Base-by-base conservation (phyloP, 2,113 vertebrate genomes). In the Takifugu flavidus region DNA sequence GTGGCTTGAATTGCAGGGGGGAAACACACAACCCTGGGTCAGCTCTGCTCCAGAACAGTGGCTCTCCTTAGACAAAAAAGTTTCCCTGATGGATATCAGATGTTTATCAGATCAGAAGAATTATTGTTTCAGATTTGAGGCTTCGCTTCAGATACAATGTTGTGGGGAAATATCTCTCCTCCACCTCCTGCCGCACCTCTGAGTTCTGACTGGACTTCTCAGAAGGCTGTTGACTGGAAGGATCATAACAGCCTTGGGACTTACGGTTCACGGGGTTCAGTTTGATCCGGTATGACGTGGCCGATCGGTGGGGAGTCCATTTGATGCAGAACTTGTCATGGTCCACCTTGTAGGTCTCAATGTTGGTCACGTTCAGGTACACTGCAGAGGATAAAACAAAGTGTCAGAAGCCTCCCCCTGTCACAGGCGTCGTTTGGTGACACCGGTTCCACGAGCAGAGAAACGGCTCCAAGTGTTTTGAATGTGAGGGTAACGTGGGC, bases 231-330 rank as follows among this genome's bases (percentile, higher is more conserved):
- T 20, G 20, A 20, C 1, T 6, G 8, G 3, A 29, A 28, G 10
- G 11, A 10, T 39, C 34, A 11, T 6, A 39, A 11, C 34, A 39
- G 34, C 34, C 11, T 11, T 1, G 49, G 25, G 28, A 91, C 86
- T 82, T 84, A 95, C 97, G 90, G 86, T 97, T 93, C 15, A 82
- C 26, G 13, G 96, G 96, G 70, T 92, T 91, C 44, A 99, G 90
- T 49, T 94, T 95, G 59, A 99, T 91, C 76, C 96, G 91, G 90
- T 99, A 99, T 1, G 96, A 98, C 0, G 95, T 94, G 8, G 95
- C 97, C 11, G 93, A 89, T 2, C 95, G 65, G 70, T 99, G 96
- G 75, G 95, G 82, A 0, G 87, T 87, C 97, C 96, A 99, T 56
- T 88, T 91, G 66, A 96, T 86, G 82, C 97, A 99, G 86, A 98